Evolutionary conservation across 2,113 vertebrate genomes (phyloP).

Genomic region (Pterocles burchelli): DNA sequence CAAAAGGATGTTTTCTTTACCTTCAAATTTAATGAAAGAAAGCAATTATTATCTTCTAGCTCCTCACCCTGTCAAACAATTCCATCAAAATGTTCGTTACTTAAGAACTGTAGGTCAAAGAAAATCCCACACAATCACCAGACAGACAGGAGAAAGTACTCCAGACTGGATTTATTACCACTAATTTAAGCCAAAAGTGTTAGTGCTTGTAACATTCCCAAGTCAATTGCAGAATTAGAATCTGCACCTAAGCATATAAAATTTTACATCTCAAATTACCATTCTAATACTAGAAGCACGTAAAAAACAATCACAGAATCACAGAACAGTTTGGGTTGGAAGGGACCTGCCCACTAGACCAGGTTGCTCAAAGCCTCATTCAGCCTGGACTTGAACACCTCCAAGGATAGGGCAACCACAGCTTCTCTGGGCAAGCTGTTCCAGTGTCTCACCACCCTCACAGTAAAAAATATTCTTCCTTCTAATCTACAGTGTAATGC

Average conservation of each 20-base stretch:
- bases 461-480: no score
- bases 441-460: no score
- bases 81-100: background rate
- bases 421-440: no score
- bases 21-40: background rate
- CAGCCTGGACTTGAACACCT: no score
- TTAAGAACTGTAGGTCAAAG: background rate
- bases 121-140: background rate
- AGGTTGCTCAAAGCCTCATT: no score
- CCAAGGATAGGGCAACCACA: no score
- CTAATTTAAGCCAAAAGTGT: background rate
- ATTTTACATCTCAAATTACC: background rate
- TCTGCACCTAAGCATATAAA: background rate
- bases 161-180: background rate
- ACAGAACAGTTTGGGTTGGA: no score
- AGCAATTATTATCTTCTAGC: background rate
- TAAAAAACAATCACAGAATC: background rate
- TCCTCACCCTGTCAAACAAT: background rate
- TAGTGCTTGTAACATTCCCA: background rate
- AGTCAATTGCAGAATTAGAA: background rate
- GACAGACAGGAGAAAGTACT: background rate
- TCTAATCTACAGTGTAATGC: background rate
- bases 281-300: background rate
- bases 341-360: no score
- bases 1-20: background rate